Base-by-base conservation (phyloP, 30 jellyfish, hydroid and myxozoan genomes). In the Mastigias papua region DNA sequence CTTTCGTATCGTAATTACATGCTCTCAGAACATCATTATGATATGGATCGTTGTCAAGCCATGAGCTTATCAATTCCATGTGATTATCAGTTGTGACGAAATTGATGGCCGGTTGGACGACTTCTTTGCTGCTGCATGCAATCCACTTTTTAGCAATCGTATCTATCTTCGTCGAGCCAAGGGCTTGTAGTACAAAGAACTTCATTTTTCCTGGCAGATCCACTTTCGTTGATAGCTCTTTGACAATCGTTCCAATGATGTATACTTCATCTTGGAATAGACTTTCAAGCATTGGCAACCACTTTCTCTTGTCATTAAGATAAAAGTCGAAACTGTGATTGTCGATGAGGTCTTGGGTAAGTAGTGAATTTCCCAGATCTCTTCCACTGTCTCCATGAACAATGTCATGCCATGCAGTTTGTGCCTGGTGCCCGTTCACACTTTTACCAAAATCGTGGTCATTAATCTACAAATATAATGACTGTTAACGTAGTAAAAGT, bases 171-270 rank as follows among this genome's bases (percentile, higher is more conserved):
- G 31, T 21, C n/a, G 92, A 68, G 9, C 92, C 92, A 32, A 82
- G 85, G 64, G 17, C 79, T 30, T 48, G 17, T 25, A 82, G 70
- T 64, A 82, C 7, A 29, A 54, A 68, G 34, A 82, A 34, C 76
- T 82, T 82, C 92, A 82, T 66, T 54, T 82, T 82, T 1, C 48
- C 92, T 32, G 81, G 71, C 27, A 82, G 48, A 25, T 32, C 50
- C 17, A 21, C 73, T 31, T 69, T 67, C 13, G 19, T 63, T 1
- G 78, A 5, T 34, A 82, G 50, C 37, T 82, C 78, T 71, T 82
- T 82, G 28, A 68, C 85, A 28, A 82, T 57, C 16, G 92, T 82
- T 0, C 92, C 92, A 26, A 23, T 2, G 26, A 82, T 67, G 78
- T 82, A 82, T 26, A 64, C 85, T 35, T 67, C 92, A 34, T 82